Percentiles rank a stretch among this genome's conserved stretches.
Conservation (phyloP, 2,113 vertebrate genomes). For the Mormoops blainvillei region DNA sequence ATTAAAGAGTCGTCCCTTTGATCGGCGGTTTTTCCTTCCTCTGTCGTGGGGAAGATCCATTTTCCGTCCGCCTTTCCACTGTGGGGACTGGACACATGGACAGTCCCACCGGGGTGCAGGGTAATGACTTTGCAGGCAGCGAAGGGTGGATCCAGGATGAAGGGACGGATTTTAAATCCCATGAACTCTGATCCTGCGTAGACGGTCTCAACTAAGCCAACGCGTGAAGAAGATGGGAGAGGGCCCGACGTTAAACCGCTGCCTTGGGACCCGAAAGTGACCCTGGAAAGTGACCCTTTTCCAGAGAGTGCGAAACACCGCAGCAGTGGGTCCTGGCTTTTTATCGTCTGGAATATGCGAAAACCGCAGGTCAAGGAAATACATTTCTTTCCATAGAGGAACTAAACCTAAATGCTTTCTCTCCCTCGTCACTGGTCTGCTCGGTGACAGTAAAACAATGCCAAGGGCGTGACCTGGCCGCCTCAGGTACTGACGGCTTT, state of each 20-base stretch:
- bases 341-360: background rate
- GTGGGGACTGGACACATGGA: background rate
- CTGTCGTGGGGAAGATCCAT: background rate
- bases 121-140: constrained; percentile 42
- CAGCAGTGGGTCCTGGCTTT: background rate
- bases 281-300: background rate
- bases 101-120: background rate
- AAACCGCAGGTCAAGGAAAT: background rate
- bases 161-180: constrained; percentile 22
- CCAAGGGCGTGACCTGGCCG: too few species aligned
- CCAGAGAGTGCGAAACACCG: background rate
- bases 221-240: constrained; percentile 23
- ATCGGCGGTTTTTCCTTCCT: background rate
- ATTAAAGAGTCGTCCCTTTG: background rate
- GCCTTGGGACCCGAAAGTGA: too few species aligned
- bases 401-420: background rate
- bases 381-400: background rate
- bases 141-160: background rate
- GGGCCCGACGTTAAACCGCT: too few species aligned
- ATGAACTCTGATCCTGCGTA: background rate
- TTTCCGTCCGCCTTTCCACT: background rate
- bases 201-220: constrained; percentile 1
- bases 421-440: background rate
- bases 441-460: too few species aligned
- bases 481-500: background rate